These are phyloP conservation scores for Zoanthus sociatus DNA, from an alignment of 92 coral and sea anemone species.

Conservation along the genomic window DNA sequence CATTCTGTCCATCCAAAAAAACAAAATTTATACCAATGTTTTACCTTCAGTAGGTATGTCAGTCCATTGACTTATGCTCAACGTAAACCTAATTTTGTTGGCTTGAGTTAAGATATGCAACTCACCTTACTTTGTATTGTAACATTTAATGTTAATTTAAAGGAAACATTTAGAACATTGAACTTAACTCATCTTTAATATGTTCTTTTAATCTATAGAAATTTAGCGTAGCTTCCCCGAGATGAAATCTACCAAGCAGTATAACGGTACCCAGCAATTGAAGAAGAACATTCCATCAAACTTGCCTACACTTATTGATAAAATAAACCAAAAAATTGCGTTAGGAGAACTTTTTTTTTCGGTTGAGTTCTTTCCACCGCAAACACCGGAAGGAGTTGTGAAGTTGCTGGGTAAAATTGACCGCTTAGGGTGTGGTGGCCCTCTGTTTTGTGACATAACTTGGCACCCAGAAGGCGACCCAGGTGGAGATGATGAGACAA, in stretches of 20 bases:
- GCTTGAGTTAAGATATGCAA: no score
- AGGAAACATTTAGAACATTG: not conserved
- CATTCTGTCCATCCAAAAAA: no score
- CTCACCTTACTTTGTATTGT: not conserved
- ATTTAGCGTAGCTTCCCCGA: not conserved
- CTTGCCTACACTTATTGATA: conserved; percentile 88
- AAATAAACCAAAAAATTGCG: conserved; percentile 81
- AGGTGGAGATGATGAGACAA: conserved; percentile 94
- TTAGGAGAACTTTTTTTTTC: conserved; percentile 87
- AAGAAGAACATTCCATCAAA: conserved; percentile 81
- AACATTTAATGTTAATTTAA: not conserved
- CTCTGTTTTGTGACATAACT: conserved; percentile 94
- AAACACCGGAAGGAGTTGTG: conserved; percentile 95
- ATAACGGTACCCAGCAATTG: conserved; percentile 52
- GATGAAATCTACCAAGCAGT: conserved; percentile 44
- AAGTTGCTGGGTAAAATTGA: conserved; percentile 95
- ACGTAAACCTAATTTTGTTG: no score
- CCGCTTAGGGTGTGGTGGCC: conserved; percentile 81
- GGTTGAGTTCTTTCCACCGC: conserved; percentile 95
- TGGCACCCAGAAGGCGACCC: conserved; percentile 99
- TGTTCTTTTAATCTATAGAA: not conserved
- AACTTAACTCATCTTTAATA: not conserved
- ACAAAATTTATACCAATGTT: no score
- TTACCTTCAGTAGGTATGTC: no score
- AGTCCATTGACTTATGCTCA: no score